A percentile compares a stretch with the other conserved stretches of the same genome.
Evolutionary conservation across 1,140 invertebrate species (phyloP).

Genomic region (Portunus trituberculatus): DNA sequence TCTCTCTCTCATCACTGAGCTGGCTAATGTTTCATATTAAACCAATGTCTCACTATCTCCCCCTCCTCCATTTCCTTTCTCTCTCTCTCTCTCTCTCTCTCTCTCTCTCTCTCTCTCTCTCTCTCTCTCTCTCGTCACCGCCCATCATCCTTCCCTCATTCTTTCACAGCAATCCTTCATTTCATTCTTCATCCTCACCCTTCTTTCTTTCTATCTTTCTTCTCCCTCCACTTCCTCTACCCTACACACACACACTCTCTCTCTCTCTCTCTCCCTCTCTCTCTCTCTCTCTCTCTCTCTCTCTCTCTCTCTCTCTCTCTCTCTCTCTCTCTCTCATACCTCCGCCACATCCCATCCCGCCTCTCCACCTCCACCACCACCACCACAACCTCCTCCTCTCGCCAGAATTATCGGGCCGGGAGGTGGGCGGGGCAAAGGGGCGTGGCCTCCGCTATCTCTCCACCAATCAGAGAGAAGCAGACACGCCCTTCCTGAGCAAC

Average conservation of each 20-base stretch:
- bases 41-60: background rate
- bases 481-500: slow-evolving; percentile 47
- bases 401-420: background rate
- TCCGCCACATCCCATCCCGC: background rate
- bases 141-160: background rate
- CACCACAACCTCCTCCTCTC: background rate
- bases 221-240: background rate
- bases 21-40: slow-evolving; percentile 2
- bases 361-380: slow-evolving; percentile 7
- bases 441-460: slow-evolving; percentile 36
- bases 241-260: background rate
- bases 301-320: too few species aligned
- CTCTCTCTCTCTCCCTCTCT: background rate
- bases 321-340: slow-evolving; percentile 16
- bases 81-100: slow-evolving; percentile 20
- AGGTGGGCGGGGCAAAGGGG: slow-evolving; percentile 23
- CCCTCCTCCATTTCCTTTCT: background rate
- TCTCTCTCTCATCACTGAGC: background rate
- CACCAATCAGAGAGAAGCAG: slow-evolving; percentile 38
- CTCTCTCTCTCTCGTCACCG: background rate
- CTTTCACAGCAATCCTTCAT: background rate
- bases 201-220: background rate
- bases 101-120: background rate
- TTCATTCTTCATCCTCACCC: background rate
- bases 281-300: too few species aligned